Percentiles rank a stretch among this genome's conserved stretches.
These are phyloP conservation scores for Sesamia inferens DNA, from an alignment of 2,888 invertebrate species.

Conservation along the genomic window DNA sequence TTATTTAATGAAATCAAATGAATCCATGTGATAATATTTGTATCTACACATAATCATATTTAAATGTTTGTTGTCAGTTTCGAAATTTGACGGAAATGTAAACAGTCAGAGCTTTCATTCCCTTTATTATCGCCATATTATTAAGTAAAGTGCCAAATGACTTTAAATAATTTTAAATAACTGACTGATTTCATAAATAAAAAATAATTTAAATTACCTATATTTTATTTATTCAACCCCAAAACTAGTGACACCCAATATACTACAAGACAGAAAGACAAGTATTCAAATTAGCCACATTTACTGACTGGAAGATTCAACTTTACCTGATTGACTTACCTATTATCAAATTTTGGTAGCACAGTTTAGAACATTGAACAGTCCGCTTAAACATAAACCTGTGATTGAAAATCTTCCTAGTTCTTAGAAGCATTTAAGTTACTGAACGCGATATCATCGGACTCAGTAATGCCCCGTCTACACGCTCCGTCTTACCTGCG, in stretches of 20 bases:
- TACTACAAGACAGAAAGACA: too few relatives aligned
- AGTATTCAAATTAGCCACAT: too few relatives aligned
- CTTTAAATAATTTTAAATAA: constrained; percentile 85
- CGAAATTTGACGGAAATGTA: constrained; percentile 28
- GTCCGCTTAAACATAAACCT: background rate
- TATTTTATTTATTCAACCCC: constrained; percentile 26
- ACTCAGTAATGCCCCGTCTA: too few relatives aligned
- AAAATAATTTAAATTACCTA: constrained; percentile 69
- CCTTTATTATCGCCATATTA: constrained; percentile 82
- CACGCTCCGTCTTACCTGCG: too few relatives aligned
- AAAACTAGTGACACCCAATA: background rate
- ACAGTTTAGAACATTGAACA: background rate
- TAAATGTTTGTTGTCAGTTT: constrained; percentile 48
- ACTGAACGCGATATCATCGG: background rate
- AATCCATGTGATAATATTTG: constrained; percentile 61
- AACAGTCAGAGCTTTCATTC: constrained; percentile 68
- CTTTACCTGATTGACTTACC: background rate
- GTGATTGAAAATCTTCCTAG: background rate
- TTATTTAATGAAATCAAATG: constrained; percentile 56
- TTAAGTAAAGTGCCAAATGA: constrained; percentile 89
- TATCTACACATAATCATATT: constrained; percentile 43
- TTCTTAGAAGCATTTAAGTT: background rate
- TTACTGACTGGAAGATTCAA: background rate
- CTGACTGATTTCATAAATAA: constrained; percentile 83
- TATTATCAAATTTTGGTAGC: background rate